Evolutionary conservation across 2,888 invertebrate species (phyloP), one percentile per base, ranked within the genome.

Genomic region (Aproaerema taeniolella): DNA sequence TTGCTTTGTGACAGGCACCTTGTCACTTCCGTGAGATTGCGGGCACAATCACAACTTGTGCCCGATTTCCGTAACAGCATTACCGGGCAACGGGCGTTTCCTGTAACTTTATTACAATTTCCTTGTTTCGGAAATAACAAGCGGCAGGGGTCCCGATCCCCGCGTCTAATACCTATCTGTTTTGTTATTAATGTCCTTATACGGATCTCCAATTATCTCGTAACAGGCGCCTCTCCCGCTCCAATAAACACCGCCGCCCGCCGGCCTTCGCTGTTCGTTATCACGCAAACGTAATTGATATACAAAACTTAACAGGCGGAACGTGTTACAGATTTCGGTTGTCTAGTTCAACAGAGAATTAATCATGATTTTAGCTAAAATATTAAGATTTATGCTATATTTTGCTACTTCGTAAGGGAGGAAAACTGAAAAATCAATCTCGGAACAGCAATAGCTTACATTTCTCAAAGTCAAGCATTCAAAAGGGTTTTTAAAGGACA

Each of bases 171-270:
- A 63, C 61, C 66, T 68, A 77, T 74, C 76, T 75, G 68, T 78
- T 79, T 71, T 74, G 76, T 78, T 79, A 78, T 80, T 80, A 78
- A 80, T 78, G 73, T 65, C 68, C 64, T 67, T 67, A 72, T 75
- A 71, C 70, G 66, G 68, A 67, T 67, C 69, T 75, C 72, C 72
- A 79, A 80, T 80, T 77, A 76, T 74, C 69, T 70, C 59, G 59
- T 57, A 56, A 52, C 54, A 53, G 51, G 55, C 50, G 52, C 50
- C 52, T 58, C 53, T 55, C 54, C 49, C 55, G 61, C 54, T 59
- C 60, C 62, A 61, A 56, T 69, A 58, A n/a, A n/a, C n/a, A 57
- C 55, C 51, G 55, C 53, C 57, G 52, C 52, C 29, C 13, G 29
- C 53, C 52, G 55, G 48, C 50, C 52, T 53, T 48, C 45, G 51